Percentiles rank a stretch among this genome's conserved stretches.
phyloP scores from a whole-genome alignment of 2,113 vertebrate genomes.

The Percopsis transmontana region DNA sequence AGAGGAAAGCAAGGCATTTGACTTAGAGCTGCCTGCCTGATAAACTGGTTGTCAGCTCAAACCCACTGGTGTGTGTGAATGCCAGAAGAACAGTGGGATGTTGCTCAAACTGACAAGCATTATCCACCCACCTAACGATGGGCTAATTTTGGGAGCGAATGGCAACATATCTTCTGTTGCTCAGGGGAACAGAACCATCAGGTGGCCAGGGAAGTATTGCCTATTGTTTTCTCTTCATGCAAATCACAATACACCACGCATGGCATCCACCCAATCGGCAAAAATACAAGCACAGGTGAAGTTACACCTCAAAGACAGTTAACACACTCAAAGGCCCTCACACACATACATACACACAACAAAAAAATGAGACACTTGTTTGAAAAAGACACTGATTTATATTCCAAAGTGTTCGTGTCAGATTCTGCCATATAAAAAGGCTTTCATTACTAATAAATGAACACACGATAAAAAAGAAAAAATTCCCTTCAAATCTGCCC shows the following conservation, averaged over 20 bases:
- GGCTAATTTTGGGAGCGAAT: constrained; percentile 34
- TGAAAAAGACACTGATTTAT: constrained; percentile 73
- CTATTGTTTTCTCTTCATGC: constrained; percentile 35
- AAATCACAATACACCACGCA: constrained; percentile 16
- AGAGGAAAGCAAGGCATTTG: constrained; percentile 5
- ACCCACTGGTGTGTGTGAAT: constrained; percentile 15
- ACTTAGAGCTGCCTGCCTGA: constrained; percentile 16
- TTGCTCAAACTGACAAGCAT: constrained; percentile 34
- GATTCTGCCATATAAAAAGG: constrained; percentile 65
- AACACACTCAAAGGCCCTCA: background rate
- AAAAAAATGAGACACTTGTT: constrained; percentile 56
- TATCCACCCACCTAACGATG: constrained; percentile 43
- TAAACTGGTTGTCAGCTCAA: constrained; percentile 17
- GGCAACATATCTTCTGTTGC: constrained; percentile 41
- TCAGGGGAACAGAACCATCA: constrained; percentile 49
- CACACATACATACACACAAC: constrained; percentile 18
- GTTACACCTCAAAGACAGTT: background rate
- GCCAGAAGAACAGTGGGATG: constrained; percentile 14
- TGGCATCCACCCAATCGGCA: background rate
- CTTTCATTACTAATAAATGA: constrained; percentile 82
- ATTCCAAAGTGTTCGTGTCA: constrained; percentile 74
- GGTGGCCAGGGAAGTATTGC: constrained; percentile 36
- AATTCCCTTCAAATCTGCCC: constrained; percentile 73
- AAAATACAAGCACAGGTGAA: background rate
- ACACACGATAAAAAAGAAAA: constrained; percentile 71